Evolutionary conservation across 2,113 vertebrate genomes (phyloP).

Genomic region (Calonectris borealis): DNA sequence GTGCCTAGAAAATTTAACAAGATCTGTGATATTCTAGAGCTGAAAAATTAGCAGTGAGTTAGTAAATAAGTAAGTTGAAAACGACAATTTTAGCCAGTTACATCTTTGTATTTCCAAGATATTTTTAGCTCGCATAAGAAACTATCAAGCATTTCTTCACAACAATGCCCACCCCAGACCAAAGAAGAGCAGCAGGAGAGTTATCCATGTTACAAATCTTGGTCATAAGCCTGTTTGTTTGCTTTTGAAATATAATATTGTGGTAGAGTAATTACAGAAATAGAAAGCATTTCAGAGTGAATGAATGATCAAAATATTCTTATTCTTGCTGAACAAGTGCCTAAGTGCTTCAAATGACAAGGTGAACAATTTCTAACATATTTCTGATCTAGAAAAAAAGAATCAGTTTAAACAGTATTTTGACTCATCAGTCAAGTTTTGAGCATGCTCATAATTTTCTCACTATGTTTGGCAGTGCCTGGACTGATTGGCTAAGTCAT

Average conservation of each 20-base stretch:
- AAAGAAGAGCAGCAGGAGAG: background rate
- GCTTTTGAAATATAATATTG: slow-evolving; percentile 41
- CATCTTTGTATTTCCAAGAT: background rate
- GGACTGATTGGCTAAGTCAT: slow-evolving; percentile 52
- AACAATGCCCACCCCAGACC: background rate
- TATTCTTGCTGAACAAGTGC: background rate
- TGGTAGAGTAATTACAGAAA: slow-evolving; percentile 36
- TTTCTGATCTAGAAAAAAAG: background rate
- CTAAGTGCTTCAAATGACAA: background rate
- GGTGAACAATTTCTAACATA: background rate
- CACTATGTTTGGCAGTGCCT: slow-evolving; percentile 17
- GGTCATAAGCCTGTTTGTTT: background rate
- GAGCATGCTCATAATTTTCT: background rate
- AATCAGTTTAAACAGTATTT: background rate
- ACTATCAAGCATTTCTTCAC: background rate
- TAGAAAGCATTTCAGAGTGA: background rate
- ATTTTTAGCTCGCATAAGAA: too few species aligned
- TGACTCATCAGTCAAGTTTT: background rate
- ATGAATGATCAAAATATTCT: slow-evolving; percentile 13
- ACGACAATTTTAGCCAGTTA: background rate
- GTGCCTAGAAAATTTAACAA: background rate
- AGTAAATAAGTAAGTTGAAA: background rate
- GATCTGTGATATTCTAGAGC: background rate
- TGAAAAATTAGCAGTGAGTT: background rate
- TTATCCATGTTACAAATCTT: background rate